Conservation (phyloP, 2,797 vertebrate genomes). For the Carcharodon carcharias region DNA sequence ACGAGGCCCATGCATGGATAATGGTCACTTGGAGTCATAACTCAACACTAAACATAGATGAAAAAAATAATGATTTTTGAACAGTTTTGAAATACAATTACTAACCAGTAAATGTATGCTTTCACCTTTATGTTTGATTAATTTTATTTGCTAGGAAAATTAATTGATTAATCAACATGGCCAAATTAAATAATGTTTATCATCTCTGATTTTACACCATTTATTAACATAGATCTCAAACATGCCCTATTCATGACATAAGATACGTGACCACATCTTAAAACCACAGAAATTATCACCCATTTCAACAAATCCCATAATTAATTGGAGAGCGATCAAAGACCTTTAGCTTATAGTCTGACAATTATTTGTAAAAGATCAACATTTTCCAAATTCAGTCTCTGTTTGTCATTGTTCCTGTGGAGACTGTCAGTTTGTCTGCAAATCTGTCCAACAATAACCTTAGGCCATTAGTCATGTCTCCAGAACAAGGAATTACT, state of each 20-base stretch:
- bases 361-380: not conserved
- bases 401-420: conserved; percentile 15
- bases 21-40: not conserved
- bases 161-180: not conserved
- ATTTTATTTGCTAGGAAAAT: not conserved
- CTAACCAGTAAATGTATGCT: not conserved
- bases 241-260: not conserved
- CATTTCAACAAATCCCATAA: not conserved
- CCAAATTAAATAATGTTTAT: not conserved
- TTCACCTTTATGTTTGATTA: not conserved
- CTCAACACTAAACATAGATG: not conserved
- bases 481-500: not conserved
- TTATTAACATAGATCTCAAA: not conserved
- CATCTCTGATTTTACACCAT: not conserved
- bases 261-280: not conserved
- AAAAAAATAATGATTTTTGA: conserved; percentile 6
- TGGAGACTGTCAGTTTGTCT: not conserved
- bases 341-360: not conserved
- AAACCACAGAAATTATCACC: not conserved
- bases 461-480: not conserved
- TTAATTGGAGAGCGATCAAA: not conserved
- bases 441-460: not conserved
- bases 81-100: not conserved
- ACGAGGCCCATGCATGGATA: not conserved
- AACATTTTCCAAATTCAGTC: not conserved